These are phyloP conservation scores for Morone chrysops DNA, from an alignment of 2,113 vertebrate genomes.

Conservation along the genomic window DNA sequence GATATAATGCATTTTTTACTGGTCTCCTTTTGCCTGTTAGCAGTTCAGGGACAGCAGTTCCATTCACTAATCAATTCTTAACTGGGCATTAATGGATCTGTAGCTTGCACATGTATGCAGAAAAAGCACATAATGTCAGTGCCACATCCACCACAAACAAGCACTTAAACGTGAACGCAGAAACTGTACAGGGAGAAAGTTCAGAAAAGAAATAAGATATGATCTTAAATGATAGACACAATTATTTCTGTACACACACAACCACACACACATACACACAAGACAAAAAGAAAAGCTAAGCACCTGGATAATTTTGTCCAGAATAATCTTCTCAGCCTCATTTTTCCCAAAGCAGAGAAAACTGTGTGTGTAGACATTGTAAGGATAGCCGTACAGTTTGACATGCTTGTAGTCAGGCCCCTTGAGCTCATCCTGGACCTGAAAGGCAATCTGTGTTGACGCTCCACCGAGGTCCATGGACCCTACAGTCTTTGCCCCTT, in stretches of 20 bases:
- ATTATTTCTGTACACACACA: not conserved
- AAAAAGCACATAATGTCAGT: constrained; percentile 1
- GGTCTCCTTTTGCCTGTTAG: constrained; percentile 51
- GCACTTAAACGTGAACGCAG: constrained; percentile 2
- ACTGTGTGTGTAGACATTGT: constrained; percentile 93
- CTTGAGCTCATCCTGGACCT: constrained; percentile 55
- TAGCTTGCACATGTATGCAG: constrained; percentile 14
- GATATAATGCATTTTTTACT: constrained; percentile 76
- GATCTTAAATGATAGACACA: not conserved
- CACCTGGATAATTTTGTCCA: constrained; percentile 88
- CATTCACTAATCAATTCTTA: constrained; percentile 60
- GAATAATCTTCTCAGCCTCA: constrained; percentile 90
- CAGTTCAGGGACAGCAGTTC: constrained; percentile 23
- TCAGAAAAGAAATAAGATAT: not conserved
- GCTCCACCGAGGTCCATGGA: constrained; percentile 96
- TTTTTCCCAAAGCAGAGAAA: constrained; percentile 95
- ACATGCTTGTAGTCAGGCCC: constrained; percentile 80
- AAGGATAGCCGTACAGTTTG: constrained; percentile 91
- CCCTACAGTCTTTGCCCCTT: constrained; percentile 86
- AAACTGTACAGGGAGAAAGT: not conserved
- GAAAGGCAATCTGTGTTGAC: constrained; percentile 95
- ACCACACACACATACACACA: not conserved
- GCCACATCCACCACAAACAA: not conserved
- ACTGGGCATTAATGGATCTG: constrained; percentile 63
- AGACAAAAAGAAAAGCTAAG: not conserved